Evolutionary conservation across 2,113 vertebrate genomes (phyloP).

Genomic region (Clarias gariepinus): DNA sequence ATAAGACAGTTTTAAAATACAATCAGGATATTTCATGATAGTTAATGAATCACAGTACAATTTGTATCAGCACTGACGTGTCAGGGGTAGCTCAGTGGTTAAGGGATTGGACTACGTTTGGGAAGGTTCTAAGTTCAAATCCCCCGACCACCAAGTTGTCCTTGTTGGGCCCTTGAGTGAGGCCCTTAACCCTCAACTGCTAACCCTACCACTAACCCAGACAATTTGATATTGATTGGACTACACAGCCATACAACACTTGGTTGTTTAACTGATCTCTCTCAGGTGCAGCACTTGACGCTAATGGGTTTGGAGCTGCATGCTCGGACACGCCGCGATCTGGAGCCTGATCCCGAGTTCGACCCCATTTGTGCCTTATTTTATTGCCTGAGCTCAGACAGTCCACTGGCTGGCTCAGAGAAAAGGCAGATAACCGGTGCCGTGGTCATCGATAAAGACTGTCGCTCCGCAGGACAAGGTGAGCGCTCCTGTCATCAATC

Average conservation of each 20-base stretch:
- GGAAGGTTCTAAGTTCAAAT: no score
- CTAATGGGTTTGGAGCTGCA: conserved; percentile 95
- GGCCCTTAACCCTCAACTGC: no score
- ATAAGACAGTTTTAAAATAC: no score
- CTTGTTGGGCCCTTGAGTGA: no score
- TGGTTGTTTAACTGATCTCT: background rate
- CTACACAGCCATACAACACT: background rate
- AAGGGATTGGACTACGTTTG: no score
- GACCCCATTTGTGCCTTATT: conserved; percentile 98
- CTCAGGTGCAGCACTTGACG: conserved; percentile 89
- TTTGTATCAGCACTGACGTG: no score
- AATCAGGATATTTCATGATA: no score
- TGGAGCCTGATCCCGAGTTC: conserved; percentile 96
- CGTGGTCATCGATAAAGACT: conserved; percentile 85
- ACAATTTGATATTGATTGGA: background rate
- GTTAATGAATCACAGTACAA: no score
- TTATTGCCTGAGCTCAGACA: conserved; percentile 91
- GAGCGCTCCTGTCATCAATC: background rate
- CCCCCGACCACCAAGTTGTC: no score
- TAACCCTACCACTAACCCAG: no score
- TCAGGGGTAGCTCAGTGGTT: no score
- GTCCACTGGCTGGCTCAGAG: conserved; percentile 73
- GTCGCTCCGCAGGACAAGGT: conserved; percentile 75
- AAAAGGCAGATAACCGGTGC: conserved; percentile 82
- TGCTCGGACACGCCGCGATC: conserved; percentile 88